Conservation (phyloP, 1,140 invertebrate genomes). For the Macrobrachium rosenbergii region DNA sequence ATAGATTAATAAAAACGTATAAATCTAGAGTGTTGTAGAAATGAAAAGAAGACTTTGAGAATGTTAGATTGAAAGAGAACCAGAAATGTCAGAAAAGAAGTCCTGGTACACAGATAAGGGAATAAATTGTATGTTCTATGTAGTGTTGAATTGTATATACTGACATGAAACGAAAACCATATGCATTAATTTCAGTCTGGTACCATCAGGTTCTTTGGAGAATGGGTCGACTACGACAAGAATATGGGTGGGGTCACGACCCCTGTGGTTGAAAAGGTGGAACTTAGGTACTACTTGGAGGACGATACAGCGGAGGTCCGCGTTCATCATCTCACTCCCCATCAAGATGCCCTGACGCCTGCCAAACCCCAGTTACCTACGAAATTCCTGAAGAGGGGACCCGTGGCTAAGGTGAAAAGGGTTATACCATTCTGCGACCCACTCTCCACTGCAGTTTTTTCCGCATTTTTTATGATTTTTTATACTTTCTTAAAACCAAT, state of each 20-base stretch:
- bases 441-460: too few species aligned
- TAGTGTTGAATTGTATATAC: not conserved
- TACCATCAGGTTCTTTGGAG: constrained; percentile 35
- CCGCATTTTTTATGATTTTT: too few species aligned
- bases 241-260: constrained; percentile 26
- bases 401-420: constrained; percentile 42
- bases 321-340: constrained; percentile 50
- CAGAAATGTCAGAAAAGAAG: too few species aligned
- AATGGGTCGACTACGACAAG: constrained; percentile 36
- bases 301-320: constrained; percentile 50
- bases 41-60: too few species aligned
- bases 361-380: constrained; percentile 24
- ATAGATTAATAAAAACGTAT: too few species aligned
- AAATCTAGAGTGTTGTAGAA: too few species aligned
- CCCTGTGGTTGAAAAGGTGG: constrained; percentile 42
- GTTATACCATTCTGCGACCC: too few species aligned
- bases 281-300: constrained; percentile 48
- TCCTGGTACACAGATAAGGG: too few species aligned
- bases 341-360: constrained; percentile 52
- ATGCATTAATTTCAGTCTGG: not conserved
- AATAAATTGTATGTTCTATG: not conserved
- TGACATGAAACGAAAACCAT: not conserved
- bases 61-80: too few species aligned
- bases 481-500: too few species aligned
- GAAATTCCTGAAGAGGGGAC: constrained; percentile 43